phyloP scores from a whole-genome alignment of 2,888 invertebrate genomes.

The Plagodis pulveraria region DNA sequence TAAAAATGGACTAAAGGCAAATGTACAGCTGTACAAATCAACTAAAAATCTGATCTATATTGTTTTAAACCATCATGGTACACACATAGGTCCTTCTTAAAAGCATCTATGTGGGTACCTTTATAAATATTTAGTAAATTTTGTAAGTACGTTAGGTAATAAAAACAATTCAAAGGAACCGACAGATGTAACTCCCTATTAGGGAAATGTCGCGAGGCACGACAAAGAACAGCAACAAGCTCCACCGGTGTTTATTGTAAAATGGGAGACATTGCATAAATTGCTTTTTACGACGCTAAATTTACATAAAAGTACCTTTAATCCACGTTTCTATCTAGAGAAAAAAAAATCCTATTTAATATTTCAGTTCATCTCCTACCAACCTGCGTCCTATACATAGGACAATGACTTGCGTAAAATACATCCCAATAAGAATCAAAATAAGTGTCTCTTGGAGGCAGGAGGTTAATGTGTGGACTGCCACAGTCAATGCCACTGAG shows the following conservation, averaged over 20 bases:
- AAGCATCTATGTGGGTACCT: too few species aligned
- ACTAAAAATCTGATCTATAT: too few species aligned
- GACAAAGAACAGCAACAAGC: slow-evolving; percentile 25
- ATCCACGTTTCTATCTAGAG: slow-evolving; percentile 16
- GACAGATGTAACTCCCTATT: slow-evolving; percentile 27
- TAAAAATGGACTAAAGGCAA: too few species aligned
- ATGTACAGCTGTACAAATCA: too few species aligned
- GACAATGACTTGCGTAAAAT: too few species aligned
- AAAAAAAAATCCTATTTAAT: slow-evolving; percentile 20
- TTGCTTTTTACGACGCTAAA: slow-evolving; percentile 34
- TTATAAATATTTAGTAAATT: background rate
- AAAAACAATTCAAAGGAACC: slow-evolving; percentile 12
- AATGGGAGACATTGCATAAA: slow-evolving; percentile 32
- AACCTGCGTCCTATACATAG: too few species aligned
- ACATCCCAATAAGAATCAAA: too few species aligned
- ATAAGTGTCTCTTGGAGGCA: too few species aligned
- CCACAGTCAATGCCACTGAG: too few species aligned
- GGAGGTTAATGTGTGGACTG: too few species aligned
- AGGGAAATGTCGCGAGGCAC: slow-evolving; percentile 31
- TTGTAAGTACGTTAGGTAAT: background rate
- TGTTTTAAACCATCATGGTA: too few species aligned
- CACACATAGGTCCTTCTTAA: too few species aligned
- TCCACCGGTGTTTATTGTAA: slow-evolving; percentile 33
- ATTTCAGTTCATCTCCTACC: slow-evolving; percentile 22
- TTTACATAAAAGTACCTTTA: slow-evolving; percentile 33